Evolutionary conservation across 2,113 vertebrate genomes (phyloP).

Genomic region (Arizona elegans): DNA sequence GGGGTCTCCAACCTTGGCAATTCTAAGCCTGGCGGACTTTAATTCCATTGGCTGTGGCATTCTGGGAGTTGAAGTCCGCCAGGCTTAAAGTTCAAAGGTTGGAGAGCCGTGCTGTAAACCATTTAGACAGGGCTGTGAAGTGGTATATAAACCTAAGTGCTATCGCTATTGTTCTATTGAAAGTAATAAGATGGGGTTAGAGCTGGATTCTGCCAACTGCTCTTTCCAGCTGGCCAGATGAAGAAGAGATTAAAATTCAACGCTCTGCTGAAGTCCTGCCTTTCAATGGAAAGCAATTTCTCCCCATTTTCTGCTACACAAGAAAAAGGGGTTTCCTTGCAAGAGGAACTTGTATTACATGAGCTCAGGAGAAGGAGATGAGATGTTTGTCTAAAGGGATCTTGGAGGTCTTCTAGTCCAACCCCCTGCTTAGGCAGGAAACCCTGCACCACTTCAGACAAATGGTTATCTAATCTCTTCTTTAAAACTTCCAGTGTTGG

Average conservation of each 20-base stretch:
- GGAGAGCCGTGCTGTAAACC: not conserved
- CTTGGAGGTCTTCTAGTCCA: too few relatives aligned
- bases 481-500: too few relatives aligned
- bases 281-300: not conserved
- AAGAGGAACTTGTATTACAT: not conserved
- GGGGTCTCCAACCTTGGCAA: too few relatives aligned
- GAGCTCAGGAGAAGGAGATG: not conserved
- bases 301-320: not conserved
- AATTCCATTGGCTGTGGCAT: too few relatives aligned
- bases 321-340: not conserved
- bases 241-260: not conserved
- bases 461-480: too few relatives aligned
- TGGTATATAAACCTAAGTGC: not conserved
- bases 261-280: not conserved
- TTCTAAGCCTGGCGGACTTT: too few relatives aligned
- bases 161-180: not conserved
- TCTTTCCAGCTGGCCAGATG: not conserved
- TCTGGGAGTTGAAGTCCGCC: too few relatives aligned
- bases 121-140: not conserved
- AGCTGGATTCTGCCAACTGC: not conserved
- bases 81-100: too few relatives aligned
- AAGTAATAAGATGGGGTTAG: not conserved
- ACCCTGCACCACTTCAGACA: too few relatives aligned
- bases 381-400: not conserved
- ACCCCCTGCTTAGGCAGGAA: too few relatives aligned